A percentile compares a stretch with the other conserved stretches of the same genome.
phyloP scores from a whole-genome alignment of 92 coral and sea anemone species.

The Montipora capitata region DNA sequence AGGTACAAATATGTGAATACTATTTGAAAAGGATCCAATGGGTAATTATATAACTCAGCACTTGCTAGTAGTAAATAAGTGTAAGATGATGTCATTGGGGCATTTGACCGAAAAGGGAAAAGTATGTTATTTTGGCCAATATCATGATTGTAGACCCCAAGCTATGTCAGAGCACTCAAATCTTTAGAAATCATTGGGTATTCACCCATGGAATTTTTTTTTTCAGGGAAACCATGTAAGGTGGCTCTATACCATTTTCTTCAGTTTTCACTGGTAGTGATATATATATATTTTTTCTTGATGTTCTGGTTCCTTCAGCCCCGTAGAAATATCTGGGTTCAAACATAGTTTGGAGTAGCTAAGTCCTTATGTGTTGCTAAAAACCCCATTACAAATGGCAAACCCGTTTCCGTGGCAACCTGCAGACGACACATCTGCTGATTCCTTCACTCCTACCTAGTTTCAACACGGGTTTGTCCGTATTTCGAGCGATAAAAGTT shows the following conservation, averaged over 20 bases:
- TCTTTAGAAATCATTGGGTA: no score
- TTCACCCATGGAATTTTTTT: no score
- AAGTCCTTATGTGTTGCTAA: background rate
- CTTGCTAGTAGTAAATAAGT: background rate
- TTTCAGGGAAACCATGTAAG: no score
- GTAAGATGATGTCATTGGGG: no score
- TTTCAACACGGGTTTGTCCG: background rate
- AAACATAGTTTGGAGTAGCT: constrained; percentile 10
- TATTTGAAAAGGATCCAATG: background rate
- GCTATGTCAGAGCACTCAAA: no score
- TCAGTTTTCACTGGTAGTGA: background rate
- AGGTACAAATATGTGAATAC: background rate
- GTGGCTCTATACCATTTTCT: constrained; percentile 7
- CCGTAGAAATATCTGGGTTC: background rate
- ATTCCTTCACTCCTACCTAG: constrained; percentile 2
- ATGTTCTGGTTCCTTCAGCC: background rate
- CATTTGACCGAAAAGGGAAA: constrained; percentile 26
- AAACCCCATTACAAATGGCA: background rate
- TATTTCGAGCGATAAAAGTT: background rate
- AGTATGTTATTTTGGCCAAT: no score
- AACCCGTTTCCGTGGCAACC: constrained; percentile 9
- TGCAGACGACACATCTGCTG: background rate
- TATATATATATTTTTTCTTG: background rate
- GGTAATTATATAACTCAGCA: background rate
- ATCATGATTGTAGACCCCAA: no score